Evolutionary conservation across 2,113 vertebrate genomes (phyloP), one percentile per base, ranked within the genome.

Genomic region (Lepisosteus osseus): DNA sequence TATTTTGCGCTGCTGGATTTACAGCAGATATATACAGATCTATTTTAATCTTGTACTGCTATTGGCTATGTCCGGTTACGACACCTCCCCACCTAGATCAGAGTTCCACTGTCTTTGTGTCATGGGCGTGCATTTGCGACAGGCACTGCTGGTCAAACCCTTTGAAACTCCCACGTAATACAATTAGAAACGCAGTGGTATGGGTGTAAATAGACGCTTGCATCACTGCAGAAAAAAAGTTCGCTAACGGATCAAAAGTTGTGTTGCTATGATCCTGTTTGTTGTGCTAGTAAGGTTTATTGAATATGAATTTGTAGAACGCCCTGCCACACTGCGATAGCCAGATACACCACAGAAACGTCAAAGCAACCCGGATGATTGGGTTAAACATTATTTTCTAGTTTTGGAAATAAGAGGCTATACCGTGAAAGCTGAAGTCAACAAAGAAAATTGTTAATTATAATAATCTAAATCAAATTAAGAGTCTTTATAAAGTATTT

Each of bases 31-130:
- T 90, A 89, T 90, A 90, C 72, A 66, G 65, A 73, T 86, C 89
- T 91, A 91, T 91, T 91, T 91, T 88, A 88, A 82, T 86, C 84
- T 76, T 59, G 54, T 9, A 56, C 4, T 15, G 61, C 77, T 44
- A 91, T 91, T 91, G 88, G 89, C 41, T 41, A 72, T 3, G 71
- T 54, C 78, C 67, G 74, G 61, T 72, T 67, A 29, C 74, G 84
- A 73, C 76, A 13, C 81, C 85, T 59, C 82, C 83, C 77, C 70
- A 17, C 59, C 55, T 12, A 0, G 5, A n/a, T 4, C 42, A 59
- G 67, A 44, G 65, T 68, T 43, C 73, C 61, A 66, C 68, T 59
- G 61, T 1, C 70, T n/a, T 70, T 66, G 65, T 29, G 44, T 6
- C 67, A 11, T 61, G 71, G 72, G 76, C 42, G 75, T 76, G 67